These are phyloP conservation scores for Tridacna crocea DNA, from an alignment of 2,888 invertebrate genomes.

Conservation along the genomic window DNA sequence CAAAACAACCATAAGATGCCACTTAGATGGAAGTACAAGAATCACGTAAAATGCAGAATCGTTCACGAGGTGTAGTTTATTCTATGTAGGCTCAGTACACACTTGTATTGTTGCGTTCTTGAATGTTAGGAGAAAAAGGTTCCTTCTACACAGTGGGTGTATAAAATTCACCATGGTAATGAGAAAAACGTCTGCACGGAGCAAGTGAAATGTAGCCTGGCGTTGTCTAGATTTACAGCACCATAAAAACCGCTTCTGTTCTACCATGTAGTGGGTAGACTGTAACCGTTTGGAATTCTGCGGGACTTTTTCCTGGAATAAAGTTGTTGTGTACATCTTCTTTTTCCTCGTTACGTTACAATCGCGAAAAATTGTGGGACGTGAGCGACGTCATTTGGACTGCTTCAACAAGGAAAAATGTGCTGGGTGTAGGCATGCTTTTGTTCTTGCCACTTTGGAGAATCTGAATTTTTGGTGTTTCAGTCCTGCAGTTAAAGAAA, in stretches of 20 bases:
- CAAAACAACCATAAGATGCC: too few relatives aligned
- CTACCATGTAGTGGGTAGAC: constrained; percentile 2
- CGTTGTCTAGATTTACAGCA: neutral
- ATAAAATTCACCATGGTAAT: constrained; percentile 9
- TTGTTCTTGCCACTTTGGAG: neutral
- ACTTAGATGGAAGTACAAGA: too few relatives aligned
- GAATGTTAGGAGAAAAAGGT: neutral
- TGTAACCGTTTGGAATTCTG: neutral
- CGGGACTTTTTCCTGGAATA: neutral
- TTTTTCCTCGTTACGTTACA: neutral
- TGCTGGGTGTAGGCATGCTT: neutral
- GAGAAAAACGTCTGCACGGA: constrained; percentile 18
- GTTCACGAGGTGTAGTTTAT: too few relatives aligned
- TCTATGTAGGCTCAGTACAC: too few relatives aligned
- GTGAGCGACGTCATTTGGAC: neutral
- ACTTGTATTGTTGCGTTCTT: too few relatives aligned
- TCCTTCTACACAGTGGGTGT: constrained; percentile 22
- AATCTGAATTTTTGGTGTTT: neutral
- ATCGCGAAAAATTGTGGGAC: neutral
- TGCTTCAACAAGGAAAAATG: neutral
- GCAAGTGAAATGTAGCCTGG: constrained; percentile 7
- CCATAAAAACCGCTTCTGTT: constrained; percentile 16
- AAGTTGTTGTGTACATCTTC: neutral
- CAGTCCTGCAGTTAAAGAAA: neutral
- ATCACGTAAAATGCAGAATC: too few relatives aligned